Base-by-base conservation (phyloP, 2,797 vertebrate species). In the Anisognathus igniventris region DNA sequence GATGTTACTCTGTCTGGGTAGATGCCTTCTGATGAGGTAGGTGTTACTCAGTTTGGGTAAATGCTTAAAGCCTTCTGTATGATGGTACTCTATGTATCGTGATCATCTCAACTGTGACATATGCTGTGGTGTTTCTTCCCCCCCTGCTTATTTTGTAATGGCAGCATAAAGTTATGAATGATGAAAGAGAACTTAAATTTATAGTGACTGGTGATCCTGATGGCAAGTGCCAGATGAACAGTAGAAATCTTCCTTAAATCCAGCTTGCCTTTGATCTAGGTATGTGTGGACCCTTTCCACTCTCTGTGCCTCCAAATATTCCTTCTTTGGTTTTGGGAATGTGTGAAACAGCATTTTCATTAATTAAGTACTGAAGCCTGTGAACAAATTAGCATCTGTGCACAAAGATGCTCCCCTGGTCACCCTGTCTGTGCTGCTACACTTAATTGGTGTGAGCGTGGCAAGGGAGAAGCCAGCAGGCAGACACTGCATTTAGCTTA, bases 391-490 rank as follows among this genome's bases (percentile, higher is more conserved):
- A 95, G 91, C 94, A 90, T 92, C 66, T 70, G 67, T 33, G 62
- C 78, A 86, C 91, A 93, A 80, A 93, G 81, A 93, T 96, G 87
- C 54, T 77, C 57, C 74, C 75, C 91, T 61, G 78, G 84, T 65
- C 72, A 65, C 67, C 71, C 78, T 47, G 12, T 40, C 93, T 35
- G 3, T 70, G 68, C 73, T 20, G 54, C 72, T 58, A 12, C 0
- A 6, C 61, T 80, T 95, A 95, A 95, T 91, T 93, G 89, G 72
- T 68, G 72, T 74, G 62, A 92, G 76, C 0, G 0, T 77, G 68
- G 78, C 78, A 39, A 88, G 85, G 70, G 78, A 94, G 82, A 93
- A 92, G 65, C 78, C 12, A 18, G 48, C 68, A 86, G 68, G 48
- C 88, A 91, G 86, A 50, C 78, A 48, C 12, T 66, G 61, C 72